Evolutionary conservation across 64 coral and sea anemone genomes (phyloP).

Genomic region (Cladopsammia gracilis): DNA sequence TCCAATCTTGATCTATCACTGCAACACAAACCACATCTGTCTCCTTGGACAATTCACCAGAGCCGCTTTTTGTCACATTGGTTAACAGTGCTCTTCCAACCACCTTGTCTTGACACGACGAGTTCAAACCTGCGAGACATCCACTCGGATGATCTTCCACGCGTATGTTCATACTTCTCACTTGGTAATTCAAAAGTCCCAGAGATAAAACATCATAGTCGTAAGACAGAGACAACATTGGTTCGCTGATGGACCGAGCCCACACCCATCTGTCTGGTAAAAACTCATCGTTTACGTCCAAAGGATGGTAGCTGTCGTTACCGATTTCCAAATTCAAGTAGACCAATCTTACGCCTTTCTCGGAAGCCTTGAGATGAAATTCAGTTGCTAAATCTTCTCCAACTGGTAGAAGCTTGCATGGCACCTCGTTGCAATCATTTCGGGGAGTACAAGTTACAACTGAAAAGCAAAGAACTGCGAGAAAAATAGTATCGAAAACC

Average conservation of each 20-base stretch:
- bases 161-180: background rate
- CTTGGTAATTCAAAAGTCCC: constrained; percentile 1
- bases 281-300: background rate
- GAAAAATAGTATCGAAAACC: background rate
- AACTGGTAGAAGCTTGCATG: background rate
- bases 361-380: background rate
- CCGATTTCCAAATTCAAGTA: background rate
- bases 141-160: background rate
- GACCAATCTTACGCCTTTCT: background rate
- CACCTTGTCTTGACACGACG: background rate
- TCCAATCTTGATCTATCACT: background rate
- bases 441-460: background rate
- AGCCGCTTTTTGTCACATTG: background rate
- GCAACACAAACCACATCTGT: background rate
- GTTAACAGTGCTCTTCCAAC: background rate
- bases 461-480: background rate
- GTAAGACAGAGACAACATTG: background rate
- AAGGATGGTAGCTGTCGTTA: background rate
- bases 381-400: background rate
- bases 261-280: background rate
- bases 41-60: too few relatives aligned
- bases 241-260: background rate
- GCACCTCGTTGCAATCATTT: background rate
- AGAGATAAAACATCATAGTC: background rate
- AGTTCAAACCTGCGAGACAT: background rate